phyloP scores from a whole-genome alignment of 2,113 vertebrate genomes.

The Heterocephalus glaber region DNA sequence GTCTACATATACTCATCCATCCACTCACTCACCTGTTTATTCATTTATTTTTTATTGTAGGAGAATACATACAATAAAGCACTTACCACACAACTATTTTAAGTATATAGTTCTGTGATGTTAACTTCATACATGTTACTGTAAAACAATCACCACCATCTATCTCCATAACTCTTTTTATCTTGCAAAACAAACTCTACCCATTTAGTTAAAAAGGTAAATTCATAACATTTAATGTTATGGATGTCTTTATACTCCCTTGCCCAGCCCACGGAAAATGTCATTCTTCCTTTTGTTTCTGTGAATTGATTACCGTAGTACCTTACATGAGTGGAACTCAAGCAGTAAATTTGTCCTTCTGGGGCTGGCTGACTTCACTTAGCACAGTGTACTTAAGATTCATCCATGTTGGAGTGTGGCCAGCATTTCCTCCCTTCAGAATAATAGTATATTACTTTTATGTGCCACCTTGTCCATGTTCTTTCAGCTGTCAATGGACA shows the following conservation, averaged over 20 bases:
- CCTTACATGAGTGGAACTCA: neutral
- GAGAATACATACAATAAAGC: neutral
- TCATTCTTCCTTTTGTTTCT: neutral
- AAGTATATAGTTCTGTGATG: neutral
- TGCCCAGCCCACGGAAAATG: too few relatives aligned
- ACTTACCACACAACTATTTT: neutral
- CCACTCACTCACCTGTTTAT: too few relatives aligned
- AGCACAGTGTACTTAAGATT: neutral
- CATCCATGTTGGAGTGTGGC: too few relatives aligned
- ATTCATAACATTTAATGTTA: too few relatives aligned
- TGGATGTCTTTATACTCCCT: neutral
- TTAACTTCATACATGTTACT: neutral
- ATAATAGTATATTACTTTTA: too few relatives aligned
- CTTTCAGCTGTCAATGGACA: neutral
- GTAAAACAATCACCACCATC: neutral
- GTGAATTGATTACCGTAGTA: neutral
- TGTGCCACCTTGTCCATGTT: neutral
- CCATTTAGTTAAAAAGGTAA: too few relatives aligned
- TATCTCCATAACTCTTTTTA: neutral
- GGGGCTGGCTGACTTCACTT: neutral
- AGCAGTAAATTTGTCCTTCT: neutral
- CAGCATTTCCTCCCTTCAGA: neutral
- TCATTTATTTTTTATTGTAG: neutral
- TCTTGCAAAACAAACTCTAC: neutral
- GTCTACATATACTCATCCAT: fast-evolving